Evolutionary conservation across 1,140 invertebrate genomes (phyloP), one percentile per base, ranked within the genome.

Genomic region (Hestina assimilis): DNA sequence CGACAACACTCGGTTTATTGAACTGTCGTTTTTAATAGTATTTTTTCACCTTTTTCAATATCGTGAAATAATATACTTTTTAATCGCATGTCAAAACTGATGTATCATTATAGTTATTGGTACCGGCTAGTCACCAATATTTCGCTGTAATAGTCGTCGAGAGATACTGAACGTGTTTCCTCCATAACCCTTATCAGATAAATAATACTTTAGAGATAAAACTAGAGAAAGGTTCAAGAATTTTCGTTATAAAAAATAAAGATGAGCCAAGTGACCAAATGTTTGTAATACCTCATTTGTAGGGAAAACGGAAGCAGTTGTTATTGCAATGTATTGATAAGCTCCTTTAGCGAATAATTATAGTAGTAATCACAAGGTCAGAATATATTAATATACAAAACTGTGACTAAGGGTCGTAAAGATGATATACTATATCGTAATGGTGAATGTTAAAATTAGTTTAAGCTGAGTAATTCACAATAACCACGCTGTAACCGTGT

Each of bases 1-100:
- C 69, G 74, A 60, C 80, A 87, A 83, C 83, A 70, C 59, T 79
- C 42, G 56, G 62, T 75, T 79, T 68, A 72, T 79, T 48, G 50
- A 59, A 59, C 57, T 41, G 38, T 51, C 46, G 41, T 59, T 31
- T 17, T 20, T 19, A 59, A 59, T 42, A 31, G 31, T 21, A 33
- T 40, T 12, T 53, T 46, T 53, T 48, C 46, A 9, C 35, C 41
- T 31, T 26, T 53, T 33, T 3, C 17, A 31, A 24, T 42, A 19
- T 23, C 20, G 40, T 23, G 1, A n/a, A n/a, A n/a, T n/a, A n/a
- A n/a, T n/a, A n/a, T n/a, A n/a, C n/a, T n/a, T n/a, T n/a, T n/a
- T n/a, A n/a, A n/a, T n/a, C n/a, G n/a, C n/a, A n/a, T n/a, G n/a
- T n/a, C n/a, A n/a, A n/a, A n/a, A n/a, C 19, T 9, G 33, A 38